These are phyloP conservation scores for Gephyroberyx darwinii DNA, from an alignment of 2,797 vertebrate genomes.

Conservation along the genomic window DNA sequence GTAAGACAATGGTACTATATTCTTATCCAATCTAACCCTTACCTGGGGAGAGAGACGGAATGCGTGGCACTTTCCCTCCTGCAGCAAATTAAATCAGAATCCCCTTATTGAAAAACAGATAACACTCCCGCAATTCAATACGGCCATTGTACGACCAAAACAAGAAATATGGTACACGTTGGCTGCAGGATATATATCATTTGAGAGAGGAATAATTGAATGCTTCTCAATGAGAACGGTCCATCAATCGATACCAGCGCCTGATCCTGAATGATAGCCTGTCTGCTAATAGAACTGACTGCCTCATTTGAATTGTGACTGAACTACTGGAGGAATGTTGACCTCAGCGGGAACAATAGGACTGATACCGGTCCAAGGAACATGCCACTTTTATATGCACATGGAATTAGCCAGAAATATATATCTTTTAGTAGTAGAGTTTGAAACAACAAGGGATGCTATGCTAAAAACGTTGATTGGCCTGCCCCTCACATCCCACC, in stretches of 20 bases:
- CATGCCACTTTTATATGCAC: slow-evolving; percentile 33
- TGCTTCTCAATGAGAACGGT: slow-evolving; percentile 46
- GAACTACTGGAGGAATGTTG: slow-evolving; percentile 66
- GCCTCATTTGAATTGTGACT: slow-evolving; percentile 63
- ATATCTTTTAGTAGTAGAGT: slow-evolving; percentile 46
- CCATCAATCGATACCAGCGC: slow-evolving; percentile 60
- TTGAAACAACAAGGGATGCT: slow-evolving; percentile 37
- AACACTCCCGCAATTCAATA: slow-evolving; percentile 64
- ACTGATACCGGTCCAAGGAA: slow-evolving; percentile 44
- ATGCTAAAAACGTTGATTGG: slow-evolving; percentile 65
- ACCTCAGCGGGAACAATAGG: slow-evolving; percentile 63
- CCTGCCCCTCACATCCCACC: slow-evolving; percentile 63
- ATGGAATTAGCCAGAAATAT: slow-evolving; percentile 58
- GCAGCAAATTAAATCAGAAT: slow-evolving; percentile 74
- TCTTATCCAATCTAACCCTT: slow-evolving; percentile 74
- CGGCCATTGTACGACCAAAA: slow-evolving; percentile 63
- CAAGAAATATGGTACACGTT: slow-evolving; percentile 69
- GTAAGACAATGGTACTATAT: slow-evolving; percentile 71
- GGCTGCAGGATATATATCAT: slow-evolving; percentile 58
- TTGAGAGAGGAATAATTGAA: slow-evolving; percentile 57
- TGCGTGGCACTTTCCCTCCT: slow-evolving; percentile 45
- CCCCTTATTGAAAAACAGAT: slow-evolving; percentile 68
- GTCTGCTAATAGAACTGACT: slow-evolving; percentile 62
- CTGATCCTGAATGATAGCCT: slow-evolving; percentile 59
- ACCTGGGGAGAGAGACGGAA: slow-evolving; percentile 59